Conservation (phyloP, 2,113 vertebrate genomes). For the Chaenogobius annularis region DNA sequence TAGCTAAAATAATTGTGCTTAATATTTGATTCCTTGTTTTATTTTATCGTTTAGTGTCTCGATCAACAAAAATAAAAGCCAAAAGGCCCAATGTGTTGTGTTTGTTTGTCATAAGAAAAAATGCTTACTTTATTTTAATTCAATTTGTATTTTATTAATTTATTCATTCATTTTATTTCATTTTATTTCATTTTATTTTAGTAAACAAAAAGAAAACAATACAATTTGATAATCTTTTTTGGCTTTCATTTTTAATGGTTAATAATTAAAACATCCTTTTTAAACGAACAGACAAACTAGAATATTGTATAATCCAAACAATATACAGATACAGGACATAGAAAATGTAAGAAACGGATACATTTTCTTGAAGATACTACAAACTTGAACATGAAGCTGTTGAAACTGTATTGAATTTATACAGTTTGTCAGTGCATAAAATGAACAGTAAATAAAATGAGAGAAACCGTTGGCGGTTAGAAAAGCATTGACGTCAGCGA, state of each 20-base stretch:
- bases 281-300: not conserved
- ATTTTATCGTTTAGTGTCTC: not conserved
- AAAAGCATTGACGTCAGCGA: conserved; percentile 78
- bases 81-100: conserved; percentile 11
- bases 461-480: conserved; percentile 24
- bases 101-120: conserved; percentile 1
- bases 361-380: no score
- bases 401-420: no score
- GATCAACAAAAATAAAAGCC: conserved; percentile 6
- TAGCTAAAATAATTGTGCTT: conserved; percentile 9
- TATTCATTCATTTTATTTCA: no score
- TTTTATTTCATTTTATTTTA: no score
- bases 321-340: not conserved
- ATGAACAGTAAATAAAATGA: not conserved
- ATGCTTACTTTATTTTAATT: no score
- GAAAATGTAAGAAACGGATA: not conserved
- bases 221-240: not conserved
- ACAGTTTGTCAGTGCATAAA: not conserved
- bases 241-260: not conserved
- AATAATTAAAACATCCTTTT: not conserved
- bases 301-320: not conserved
- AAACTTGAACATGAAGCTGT: not conserved
- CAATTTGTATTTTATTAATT: no score
- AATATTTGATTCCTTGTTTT: conserved; percentile 9
- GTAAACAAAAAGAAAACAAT: not conserved